Percentiles rank a stretch among this genome's conserved stretches.
These are phyloP conservation scores for chimpanzee (Pan troglodytes) DNA, from an alignment of 2,113 vertebrate species.

Conservation along the genomic window DNA sequence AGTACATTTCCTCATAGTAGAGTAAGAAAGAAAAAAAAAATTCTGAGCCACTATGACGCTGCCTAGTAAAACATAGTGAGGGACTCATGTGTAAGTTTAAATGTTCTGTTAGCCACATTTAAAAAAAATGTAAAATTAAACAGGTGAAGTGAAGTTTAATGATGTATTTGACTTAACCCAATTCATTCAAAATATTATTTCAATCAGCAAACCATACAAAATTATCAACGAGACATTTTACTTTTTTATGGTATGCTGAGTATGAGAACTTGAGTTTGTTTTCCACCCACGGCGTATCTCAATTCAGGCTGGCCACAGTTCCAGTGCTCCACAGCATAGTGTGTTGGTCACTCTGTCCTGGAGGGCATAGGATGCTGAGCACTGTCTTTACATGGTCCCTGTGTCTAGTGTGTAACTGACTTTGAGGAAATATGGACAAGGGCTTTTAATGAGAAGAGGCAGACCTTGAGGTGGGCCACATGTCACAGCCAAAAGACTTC, in stretches of 20 bases:
- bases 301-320: rapidly evolving
- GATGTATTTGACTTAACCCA: neutral
- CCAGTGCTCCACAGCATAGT: rapidly evolving
- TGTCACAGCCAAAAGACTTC: neutral
- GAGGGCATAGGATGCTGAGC: rapidly evolving
- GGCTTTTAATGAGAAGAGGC: neutral
- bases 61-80: rapidly evolving
- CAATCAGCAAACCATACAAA: neutral
- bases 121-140: neutral
- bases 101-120: neutral
- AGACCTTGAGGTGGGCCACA: neutral
- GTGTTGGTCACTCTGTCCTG: rapidly evolving
- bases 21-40: too few species aligned
- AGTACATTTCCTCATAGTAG: rapidly evolving
- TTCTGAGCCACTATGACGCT: rapidly evolving
- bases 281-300: rapidly evolving
- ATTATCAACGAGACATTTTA: neutral
- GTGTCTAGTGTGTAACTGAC: too few species aligned
- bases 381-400: rapidly evolving
- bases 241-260: neutral
- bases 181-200: neutral
- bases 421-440: neutral
- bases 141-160: slow-evolving; percentile 12
- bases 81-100: rapidly evolving
- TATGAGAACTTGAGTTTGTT: rapidly evolving